Base-by-base conservation (phyloP, 2,113 vertebrate genomes). In the Pygoscelis antarcticus region DNA sequence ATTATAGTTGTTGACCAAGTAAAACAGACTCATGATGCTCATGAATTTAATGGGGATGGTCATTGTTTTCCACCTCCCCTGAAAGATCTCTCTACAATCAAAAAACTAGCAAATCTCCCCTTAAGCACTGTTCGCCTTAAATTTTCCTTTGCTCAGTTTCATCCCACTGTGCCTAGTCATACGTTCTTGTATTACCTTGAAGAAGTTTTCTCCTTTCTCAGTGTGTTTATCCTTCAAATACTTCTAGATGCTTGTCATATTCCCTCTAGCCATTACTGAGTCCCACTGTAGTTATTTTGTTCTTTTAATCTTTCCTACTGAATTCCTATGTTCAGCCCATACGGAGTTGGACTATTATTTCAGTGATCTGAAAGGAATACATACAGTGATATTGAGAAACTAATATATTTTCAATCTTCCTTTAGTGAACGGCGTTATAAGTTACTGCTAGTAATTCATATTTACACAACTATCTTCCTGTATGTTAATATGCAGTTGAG, bases 161-260 rank as follows among this genome's bases (percentile, higher is more conserved):
- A 76, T 81, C 30, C 71, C 51, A 29, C 44, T 44, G 77, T 68
- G 70, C 61, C 70, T 64, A 75, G 42, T 82, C 72, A 68, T 55
- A 62, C 22, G 64, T 84, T 84, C 60, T 76, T 69, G 32, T 87
- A 11, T 64, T 87, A 79, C 84, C 72, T 92, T 87, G 61, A 69
- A 91, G 80, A 74, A 76, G 10, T 94, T 93, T 90, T 95, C 65
- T 92, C 57, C n/a, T 89, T 92, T 36, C 36, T 89, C 70, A 36
- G 10, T 87, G 38, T 84, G 46, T 90, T 97, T 95, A 90, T 90
- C 79, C 69, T 95, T 95, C 89, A 91, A 46, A 94, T 87, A 47
- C 46, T 94, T 90, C 42, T 80, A 93, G 87, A 91, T 90, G 71
- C 54, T 81, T 92, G 60, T 64, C 84, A 60, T 95, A 93, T 83